Percentiles rank a stretch among this genome's conserved stretches.
phyloP scores from a whole-genome alignment of 2,797 vertebrate species.

The Sarcophilus harrisii region DNA sequence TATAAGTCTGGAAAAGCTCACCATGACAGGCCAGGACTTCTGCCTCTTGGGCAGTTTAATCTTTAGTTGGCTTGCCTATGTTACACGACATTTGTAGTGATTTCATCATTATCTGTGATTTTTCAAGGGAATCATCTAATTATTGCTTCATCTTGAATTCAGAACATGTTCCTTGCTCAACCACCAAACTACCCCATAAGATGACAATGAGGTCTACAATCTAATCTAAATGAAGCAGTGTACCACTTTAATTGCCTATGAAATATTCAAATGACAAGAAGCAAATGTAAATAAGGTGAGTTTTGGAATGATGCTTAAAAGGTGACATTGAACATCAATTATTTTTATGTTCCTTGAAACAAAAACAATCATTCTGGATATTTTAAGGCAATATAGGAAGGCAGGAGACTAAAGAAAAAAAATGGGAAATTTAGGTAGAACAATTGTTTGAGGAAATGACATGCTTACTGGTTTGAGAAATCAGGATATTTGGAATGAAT shows the following conservation, averaged over 20 bases:
- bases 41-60: conserved; percentile 33
- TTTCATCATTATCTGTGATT: conserved; percentile 69
- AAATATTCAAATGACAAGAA: conserved; percentile 36
- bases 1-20: conserved; percentile 10
- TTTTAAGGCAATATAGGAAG: conserved; percentile 28
- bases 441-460: neutral
- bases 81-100: neutral
- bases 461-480: neutral
- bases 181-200: conserved; percentile 71
- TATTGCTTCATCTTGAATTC: conserved; percentile 78
- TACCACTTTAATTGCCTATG: conserved; percentile 78
- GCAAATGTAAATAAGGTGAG: conserved; percentile 13
- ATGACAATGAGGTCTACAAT: conserved; percentile 78
- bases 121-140: conserved; percentile 69
- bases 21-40: conserved; percentile 10
- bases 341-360: conserved; percentile 32
- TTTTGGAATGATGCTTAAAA: neutral
- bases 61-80: neutral
- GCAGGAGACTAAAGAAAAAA: conserved; percentile 32
- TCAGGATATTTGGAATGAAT: neutral
- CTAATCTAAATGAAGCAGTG: conserved; percentile 77
- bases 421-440: conserved; percentile 35
- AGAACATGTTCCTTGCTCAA: conserved; percentile 79
- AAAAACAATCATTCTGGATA: conserved; percentile 30
- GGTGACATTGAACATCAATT: neutral